Percentiles rank a stretch among this genome's conserved stretches.
phyloP scores from a whole-genome alignment of 2,797 vertebrate genomes.

The Gymnopithys bicolor region DNA sequence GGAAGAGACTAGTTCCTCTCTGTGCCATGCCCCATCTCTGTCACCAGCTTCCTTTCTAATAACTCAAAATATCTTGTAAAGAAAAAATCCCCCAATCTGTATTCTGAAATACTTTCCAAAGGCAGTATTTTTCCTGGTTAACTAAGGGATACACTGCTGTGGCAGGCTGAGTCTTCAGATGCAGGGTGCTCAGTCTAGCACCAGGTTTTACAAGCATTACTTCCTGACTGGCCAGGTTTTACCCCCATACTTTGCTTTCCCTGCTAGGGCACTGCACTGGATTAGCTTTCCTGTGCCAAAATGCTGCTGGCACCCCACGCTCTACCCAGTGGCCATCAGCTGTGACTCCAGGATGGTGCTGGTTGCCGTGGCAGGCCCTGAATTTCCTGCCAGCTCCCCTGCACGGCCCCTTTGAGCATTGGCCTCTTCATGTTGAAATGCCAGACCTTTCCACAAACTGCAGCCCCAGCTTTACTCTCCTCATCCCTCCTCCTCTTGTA shows the following conservation, averaged over 20 bases:
- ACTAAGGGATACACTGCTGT: not conserved
- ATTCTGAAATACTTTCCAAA: not conserved
- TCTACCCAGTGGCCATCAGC: not conserved
- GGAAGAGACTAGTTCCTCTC: not conserved
- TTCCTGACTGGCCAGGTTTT: not conserved
- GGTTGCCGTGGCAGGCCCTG: not conserved
- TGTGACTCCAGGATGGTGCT: not conserved
- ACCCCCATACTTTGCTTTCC: accelerated
- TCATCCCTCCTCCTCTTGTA: not conserved
- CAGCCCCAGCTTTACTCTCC: not conserved
- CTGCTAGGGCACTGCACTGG: not conserved
- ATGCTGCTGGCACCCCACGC: not conserved
- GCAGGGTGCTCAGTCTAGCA: not conserved
- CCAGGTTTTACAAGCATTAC: not conserved
- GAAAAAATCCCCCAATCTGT: not conserved
- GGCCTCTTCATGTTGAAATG: not conserved
- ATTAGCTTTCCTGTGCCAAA: not conserved
- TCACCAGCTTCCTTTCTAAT: not conserved
- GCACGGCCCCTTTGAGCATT: not conserved
- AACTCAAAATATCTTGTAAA: not conserved
- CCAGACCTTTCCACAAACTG: not conserved
- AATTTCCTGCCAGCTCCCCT: not conserved
- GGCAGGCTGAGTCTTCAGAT: not conserved
- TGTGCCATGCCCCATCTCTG: not conserved
- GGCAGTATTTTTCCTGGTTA: not conserved